Base-by-base conservation (phyloP, 1,140 invertebrate genomes). In the Neelides sp. region DNA sequence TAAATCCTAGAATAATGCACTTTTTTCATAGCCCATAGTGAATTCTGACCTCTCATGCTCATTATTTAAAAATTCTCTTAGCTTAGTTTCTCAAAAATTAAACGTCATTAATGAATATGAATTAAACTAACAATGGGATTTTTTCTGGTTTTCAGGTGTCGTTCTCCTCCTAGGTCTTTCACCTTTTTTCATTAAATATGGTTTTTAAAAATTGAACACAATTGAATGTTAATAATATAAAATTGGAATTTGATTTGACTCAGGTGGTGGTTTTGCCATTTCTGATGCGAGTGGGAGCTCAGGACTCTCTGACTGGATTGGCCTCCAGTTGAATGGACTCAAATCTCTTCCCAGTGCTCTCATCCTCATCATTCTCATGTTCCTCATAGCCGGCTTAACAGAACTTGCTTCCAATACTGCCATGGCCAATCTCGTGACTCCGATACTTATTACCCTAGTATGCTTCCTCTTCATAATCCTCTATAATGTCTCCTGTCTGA, bases 331-430 rank as follows among this genome's bases (percentile, higher is more conserved):
- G 24, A 39, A 39, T n/a, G n/a, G 52, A 69, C 67, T 73, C 1
- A 42, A 47, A 3, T 50, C 55, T 17, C 41, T 71, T 5, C 63
- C 67, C 5, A 58, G 64, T 2, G 53, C 49, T 3, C 61, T 61
- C 3, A 64, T 72, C 7, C 59, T 68, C 1, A 47, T 67, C 0
- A 58, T 71, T n/a, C 52, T 71, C 5, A 64, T 63, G 19, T 23
- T 67, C 3, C 73, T 54, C 66, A 74, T 52, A 62, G 75, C 50
- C 41, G 68, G 78, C 43, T 64, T 86, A 30, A 89, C 85, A 0
- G 84, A 88, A 64, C 81, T 89, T n/a, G n/a, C n/a, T n/a, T n/a
- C 80, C n/a, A 89, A 89, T 64, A 79, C 85, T 0, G 85, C 84
- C 23, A 80, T 85, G 13, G 83, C 84, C 15, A 86, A 85, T 61